A percentile compares a stretch with the other conserved stretches of the same genome.
Conservation (phyloP, 1,140 invertebrate species). For the Drosophila teissieri region DNA sequence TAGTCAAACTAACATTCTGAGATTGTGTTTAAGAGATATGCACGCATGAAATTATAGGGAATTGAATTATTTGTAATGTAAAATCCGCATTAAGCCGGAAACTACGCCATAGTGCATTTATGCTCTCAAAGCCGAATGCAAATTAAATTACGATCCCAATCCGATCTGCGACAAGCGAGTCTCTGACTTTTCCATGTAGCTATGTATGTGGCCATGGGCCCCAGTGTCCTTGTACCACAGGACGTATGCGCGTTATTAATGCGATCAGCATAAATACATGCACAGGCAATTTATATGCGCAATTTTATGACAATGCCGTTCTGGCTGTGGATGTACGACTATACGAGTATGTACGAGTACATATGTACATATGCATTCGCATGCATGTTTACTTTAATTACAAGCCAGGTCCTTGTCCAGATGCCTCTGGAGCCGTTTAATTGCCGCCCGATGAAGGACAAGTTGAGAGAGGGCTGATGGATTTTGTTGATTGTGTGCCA, state of each 20-base stretch:
- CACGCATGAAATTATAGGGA: not conserved
- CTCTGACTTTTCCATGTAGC: constrained; percentile 8
- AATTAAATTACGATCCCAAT: constrained; percentile 31
- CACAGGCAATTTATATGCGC: constrained; percentile 72
- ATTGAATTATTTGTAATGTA: not conserved
- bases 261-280: constrained; percentile 64
- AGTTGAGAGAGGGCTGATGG: constrained; percentile 51
- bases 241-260: constrained; percentile 75
- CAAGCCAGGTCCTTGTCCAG: constrained; percentile 34
- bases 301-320: constrained; percentile 70
- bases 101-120: not conserved
- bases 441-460: constrained; percentile 54
- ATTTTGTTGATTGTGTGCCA: constrained; percentile 73
- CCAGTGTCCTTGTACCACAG: constrained; percentile 52
- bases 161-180: constrained; percentile 4
- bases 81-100: not conserved
- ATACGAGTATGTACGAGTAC: too few relatives aligned
- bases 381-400: constrained; percentile 76
- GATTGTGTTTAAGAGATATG: not conserved
- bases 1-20: not conserved
- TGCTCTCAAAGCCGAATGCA: not conserved
- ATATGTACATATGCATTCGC: constrained; percentile 10
- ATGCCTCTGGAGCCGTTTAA: constrained; percentile 52
- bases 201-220: not conserved
- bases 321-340: not conserved